phyloP scores from a whole-genome alignment of 2,888 invertebrate genomes.

The Pseudococcus viburni region DNA sequence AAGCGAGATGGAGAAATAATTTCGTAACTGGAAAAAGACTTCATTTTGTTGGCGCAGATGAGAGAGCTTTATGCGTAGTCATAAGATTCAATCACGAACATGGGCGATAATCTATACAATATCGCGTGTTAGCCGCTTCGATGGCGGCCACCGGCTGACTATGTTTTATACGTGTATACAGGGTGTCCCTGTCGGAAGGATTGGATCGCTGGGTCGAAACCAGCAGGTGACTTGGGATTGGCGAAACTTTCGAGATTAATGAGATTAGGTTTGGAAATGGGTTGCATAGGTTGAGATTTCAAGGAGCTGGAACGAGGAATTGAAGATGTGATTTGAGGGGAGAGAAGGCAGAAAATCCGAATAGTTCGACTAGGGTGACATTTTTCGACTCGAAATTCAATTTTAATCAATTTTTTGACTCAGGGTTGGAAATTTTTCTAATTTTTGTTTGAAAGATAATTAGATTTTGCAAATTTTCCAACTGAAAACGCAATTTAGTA shows the following conservation, averaged over 20 bases:
- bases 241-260: neutral
- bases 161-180: neutral
- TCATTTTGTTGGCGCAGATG: neutral
- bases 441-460: too few species aligned
- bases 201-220: neutral
- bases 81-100: constrained; percentile 42
- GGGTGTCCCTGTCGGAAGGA: neutral
- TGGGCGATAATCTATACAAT: constrained; percentile 17
- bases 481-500: too few species aligned
- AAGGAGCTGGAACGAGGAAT: too few species aligned
- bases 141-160: constrained; percentile 47
- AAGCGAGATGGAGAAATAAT: constrained; percentile 7
- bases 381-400: too few species aligned
- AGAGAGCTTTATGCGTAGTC: neutral
- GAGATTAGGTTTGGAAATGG: too few species aligned
- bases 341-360: too few species aligned
- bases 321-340: too few species aligned
- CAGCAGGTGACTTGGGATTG: neutral
- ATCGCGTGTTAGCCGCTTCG: constrained; percentile 20
- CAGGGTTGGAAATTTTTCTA: too few species aligned
- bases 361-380: too few species aligned
- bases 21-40: constrained; percentile 50
- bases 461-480: too few species aligned
- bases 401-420: too few species aligned
- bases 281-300: too few species aligned